A percentile compares a stretch with the other conserved stretches of the same genome.
Evolutionary conservation across 2,113 vertebrate genomes (phyloP).

Genomic region (Misgurnus mizolepis): DNA sequence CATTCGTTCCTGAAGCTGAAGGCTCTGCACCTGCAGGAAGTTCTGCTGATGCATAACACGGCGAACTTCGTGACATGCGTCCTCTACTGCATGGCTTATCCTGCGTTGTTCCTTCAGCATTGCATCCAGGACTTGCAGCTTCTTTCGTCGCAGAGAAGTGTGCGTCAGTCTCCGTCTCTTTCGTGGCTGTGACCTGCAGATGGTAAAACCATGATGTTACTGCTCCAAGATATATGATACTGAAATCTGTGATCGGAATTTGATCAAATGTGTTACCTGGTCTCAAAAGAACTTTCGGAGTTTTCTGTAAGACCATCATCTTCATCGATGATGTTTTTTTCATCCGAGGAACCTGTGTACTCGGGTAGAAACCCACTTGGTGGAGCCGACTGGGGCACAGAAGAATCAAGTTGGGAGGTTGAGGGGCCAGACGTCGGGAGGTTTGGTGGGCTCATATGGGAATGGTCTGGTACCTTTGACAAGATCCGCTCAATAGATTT

Average conservation of each 20-base stretch:
- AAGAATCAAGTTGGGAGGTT: conserved; percentile 83
- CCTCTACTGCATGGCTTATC: conserved; percentile 88
- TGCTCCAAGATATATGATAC: background rate
- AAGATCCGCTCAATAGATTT: conserved; percentile 94
- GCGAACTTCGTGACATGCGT: conserved; percentile 90
- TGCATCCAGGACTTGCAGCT: conserved; percentile 88
- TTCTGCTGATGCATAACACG: conserved; percentile 93
- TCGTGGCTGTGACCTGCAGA: conserved; percentile 79
- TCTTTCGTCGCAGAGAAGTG: conserved; percentile 82
- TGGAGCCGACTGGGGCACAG: conserved; percentile 79
- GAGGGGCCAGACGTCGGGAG: conserved; percentile 83
- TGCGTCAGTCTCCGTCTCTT: conserved; percentile 74
- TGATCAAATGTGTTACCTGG: conserved; percentile 66
- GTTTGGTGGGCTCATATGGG: conserved; percentile 80
- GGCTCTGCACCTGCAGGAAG: conserved; percentile 92
- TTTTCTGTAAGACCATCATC: conserved; percentile 75
- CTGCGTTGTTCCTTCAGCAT: conserved; percentile 91
- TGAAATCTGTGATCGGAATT: background rate
- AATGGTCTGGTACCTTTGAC: conserved; percentile 85
- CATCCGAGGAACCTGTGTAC: conserved; percentile 92
- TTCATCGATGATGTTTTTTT: conserved; percentile 84
- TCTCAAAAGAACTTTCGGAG: conserved; percentile 72
- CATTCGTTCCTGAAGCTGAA: conserved; percentile 96
- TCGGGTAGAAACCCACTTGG: conserved; percentile 87
- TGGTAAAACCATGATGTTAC: background rate